A percentile compares a stretch with the other conserved stretches of the same genome.
phyloP scores from a whole-genome alignment of 2,113 vertebrate species.

The Piaya cayana region DNA sequence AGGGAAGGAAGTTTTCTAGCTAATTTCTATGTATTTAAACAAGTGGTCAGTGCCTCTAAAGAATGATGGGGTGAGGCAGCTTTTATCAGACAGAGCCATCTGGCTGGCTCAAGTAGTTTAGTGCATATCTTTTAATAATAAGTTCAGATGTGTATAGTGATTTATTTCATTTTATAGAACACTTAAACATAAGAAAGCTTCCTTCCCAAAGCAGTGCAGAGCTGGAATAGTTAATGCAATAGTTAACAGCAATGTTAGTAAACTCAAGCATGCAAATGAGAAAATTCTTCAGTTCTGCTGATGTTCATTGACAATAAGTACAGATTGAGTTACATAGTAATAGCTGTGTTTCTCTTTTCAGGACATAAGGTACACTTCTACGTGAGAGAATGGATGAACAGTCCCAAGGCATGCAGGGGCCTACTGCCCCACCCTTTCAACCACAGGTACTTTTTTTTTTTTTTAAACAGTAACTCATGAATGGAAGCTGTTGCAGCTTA shows the following conservation, averaged over 20 bases:
- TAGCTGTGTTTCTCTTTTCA: constrained; percentile 65
- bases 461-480: background rate
- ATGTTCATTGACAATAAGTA: background rate
- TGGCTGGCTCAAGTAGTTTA: background rate
- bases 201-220: background rate
- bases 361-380: constrained; percentile 71
- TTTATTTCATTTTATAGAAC: background rate
- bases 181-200: background rate
- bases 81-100: background rate
- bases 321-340: background rate
- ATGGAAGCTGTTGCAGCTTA: background rate
- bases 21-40: background rate
- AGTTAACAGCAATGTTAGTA: background rate
- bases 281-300: background rate
- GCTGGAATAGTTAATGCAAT: background rate
- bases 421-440: constrained; percentile 85
- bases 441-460: constrained; percentile 82
- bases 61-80: background rate
- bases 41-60: background rate
- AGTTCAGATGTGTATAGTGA: background rate
- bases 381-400: constrained; percentile 88
- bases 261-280: background rate
- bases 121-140: background rate
- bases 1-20: too few relatives aligned
- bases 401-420: constrained; percentile 87